Conservation (phyloP, 2,113 vertebrate species). For the Siniperca chuatsi region DNA sequence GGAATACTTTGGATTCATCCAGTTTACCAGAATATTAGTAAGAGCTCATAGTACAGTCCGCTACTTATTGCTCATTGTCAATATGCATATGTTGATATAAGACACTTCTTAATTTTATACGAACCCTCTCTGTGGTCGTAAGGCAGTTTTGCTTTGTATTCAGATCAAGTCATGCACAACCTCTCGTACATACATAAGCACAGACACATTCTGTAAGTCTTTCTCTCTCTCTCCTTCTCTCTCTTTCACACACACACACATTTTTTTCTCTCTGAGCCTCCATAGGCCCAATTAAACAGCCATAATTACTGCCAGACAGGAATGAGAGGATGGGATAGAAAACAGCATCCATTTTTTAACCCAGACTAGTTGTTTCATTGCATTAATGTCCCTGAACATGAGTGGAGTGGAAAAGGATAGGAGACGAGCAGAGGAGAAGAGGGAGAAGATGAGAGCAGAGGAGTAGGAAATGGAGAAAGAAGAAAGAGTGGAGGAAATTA, state of each 20-base stretch:
- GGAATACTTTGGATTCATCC: background rate
- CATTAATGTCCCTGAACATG: constrained; percentile 46
- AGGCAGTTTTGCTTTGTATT: constrained; percentile 62
- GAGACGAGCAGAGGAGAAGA: background rate
- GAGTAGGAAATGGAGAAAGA: background rate
- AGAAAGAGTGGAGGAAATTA: background rate
- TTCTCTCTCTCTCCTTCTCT: background rate
- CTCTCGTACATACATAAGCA: constrained; percentile 54
- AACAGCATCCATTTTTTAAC: constrained; percentile 57
- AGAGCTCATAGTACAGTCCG: background rate
- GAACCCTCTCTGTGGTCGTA: constrained; percentile 48
- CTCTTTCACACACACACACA: background rate
- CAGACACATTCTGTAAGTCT: constrained; percentile 25
- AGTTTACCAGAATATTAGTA: constrained; percentile 29
- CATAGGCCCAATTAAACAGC: constrained; percentile 71
- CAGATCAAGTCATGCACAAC: constrained; percentile 39
- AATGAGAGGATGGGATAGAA: constrained; percentile 63
- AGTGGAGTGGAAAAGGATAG: constrained; percentile 1
- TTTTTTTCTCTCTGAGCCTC: constrained; percentile 57
- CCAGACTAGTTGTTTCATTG: constrained; percentile 39
- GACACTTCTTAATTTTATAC: constrained; percentile 41
- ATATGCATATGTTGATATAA: constrained; percentile 26
- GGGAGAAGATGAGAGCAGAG: background rate
- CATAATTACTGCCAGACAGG: constrained; percentile 76
- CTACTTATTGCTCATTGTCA: constrained; percentile 17